Evolutionary conservation across 2,888 invertebrate genomes (phyloP).

Genomic region (Ennomos quercinarius): DNA sequence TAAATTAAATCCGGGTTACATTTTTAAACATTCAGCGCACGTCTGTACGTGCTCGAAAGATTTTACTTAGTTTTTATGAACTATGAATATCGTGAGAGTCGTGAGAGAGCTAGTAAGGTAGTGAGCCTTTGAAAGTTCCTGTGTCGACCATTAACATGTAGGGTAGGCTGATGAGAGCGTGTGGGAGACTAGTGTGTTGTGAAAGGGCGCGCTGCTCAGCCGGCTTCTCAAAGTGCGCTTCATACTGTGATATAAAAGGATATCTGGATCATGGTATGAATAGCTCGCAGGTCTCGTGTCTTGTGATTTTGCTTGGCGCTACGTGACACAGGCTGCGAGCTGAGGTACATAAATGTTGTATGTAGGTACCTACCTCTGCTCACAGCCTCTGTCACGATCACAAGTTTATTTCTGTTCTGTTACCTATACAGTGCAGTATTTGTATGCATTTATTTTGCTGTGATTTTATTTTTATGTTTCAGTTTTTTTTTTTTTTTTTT

Average conservation of each 20-base stretch:
- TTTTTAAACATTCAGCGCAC: slow-evolving; percentile 35
- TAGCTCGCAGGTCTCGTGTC: slow-evolving; percentile 11
- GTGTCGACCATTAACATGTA: neutral
- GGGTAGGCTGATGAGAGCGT: slow-evolving; percentile 18
- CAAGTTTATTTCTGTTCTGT: too few relatives aligned
- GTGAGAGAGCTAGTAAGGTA: neutral
- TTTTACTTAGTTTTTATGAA: slow-evolving; percentile 31
- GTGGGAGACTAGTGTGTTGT: slow-evolving; percentile 9
- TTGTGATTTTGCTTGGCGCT: slow-evolving; percentile 14
- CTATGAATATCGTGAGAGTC: slow-evolving; percentile 35
- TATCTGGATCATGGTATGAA: slow-evolving; percentile 39
- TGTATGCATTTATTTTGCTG: too few relatives aligned
- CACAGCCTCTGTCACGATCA: too few relatives aligned
- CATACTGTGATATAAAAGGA: slow-evolving; percentile 31
- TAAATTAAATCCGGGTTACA: slow-evolving; percentile 32
- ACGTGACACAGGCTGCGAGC: slow-evolving; percentile 1
- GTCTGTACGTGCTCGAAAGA: slow-evolving; percentile 31
- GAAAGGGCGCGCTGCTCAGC: slow-evolving; percentile 9
- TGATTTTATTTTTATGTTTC: too few relatives aligned
- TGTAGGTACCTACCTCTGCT: too few relatives aligned
- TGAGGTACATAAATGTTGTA: neutral
- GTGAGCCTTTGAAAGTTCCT: slow-evolving; percentile 27
- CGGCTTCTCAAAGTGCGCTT: slow-evolving; percentile 9
- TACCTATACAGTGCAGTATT: too few relatives aligned
- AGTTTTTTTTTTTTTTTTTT: too few relatives aligned